Percentiles rank a stretch among this genome's conserved stretches.
phyloP scores from a whole-genome alignment of 2,113 vertebrate genomes.

The Erythrolamprus reginae region DNA sequence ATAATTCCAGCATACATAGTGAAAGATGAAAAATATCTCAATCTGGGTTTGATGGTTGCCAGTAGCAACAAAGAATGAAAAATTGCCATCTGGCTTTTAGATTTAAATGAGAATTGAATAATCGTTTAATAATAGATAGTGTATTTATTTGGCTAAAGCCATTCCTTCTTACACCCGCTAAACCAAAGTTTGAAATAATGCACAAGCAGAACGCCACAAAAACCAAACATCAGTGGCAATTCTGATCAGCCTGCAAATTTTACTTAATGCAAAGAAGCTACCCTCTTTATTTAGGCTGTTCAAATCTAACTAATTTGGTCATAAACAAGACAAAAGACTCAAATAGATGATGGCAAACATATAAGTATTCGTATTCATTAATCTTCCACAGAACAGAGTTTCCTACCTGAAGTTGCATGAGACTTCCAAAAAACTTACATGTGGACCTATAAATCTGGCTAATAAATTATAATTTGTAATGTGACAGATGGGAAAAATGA shows the following conservation, averaged over 20 bases:
- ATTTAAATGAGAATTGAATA: constrained; percentile 77
- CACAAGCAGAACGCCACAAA: constrained; percentile 35
- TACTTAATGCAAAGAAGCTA: constrained; percentile 23
- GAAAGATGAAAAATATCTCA: constrained; percentile 60
- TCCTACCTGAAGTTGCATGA: background rate
- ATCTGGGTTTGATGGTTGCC: constrained; percentile 72
- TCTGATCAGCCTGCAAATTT: constrained; percentile 47
- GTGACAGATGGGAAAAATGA: background rate
- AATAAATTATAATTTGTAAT: background rate
- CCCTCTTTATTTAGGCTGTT: constrained; percentile 33
- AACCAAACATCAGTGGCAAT: constrained; percentile 33
- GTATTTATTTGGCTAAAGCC: constrained; percentile 70
- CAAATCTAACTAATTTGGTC: constrained; percentile 25
- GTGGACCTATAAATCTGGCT: background rate
- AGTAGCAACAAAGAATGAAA: constrained; percentile 79
- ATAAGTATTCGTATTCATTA: constrained; percentile 28
- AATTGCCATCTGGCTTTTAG: constrained; percentile 76
- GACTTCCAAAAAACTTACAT: background rate
- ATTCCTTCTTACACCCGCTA: constrained; percentile 65
- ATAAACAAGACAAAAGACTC: constrained; percentile 35
- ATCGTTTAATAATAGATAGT: constrained; percentile 76
- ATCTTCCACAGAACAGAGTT: background rate
- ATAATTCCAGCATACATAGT: constrained; percentile 45
- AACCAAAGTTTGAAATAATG: constrained; percentile 44
- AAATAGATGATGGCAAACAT: constrained; percentile 35